Percentiles rank a stretch among this genome's conserved stretches.
Conservation (phyloP, 2,113 vertebrate genomes). For the Colius striatus region DNA sequence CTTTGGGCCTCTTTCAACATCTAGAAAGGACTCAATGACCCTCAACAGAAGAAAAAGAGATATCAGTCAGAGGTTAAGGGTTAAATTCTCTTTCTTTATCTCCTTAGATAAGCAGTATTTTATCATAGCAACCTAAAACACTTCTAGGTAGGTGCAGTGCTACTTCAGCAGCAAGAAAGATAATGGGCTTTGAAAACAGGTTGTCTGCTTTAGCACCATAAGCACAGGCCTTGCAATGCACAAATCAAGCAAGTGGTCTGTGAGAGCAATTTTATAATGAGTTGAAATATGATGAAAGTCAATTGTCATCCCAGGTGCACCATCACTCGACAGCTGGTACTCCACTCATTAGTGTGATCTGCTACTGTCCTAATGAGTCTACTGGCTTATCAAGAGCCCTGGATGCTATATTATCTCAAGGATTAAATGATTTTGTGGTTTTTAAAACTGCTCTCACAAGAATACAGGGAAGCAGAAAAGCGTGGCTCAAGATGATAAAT, state of each 20-base stretch:
- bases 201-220: background rate
- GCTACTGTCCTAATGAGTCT: background rate
- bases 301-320: background rate
- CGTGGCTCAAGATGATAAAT: background rate
- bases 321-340: background rate
- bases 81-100: background rate
- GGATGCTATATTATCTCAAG: background rate
- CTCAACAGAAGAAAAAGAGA: background rate
- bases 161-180: background rate
- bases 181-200: background rate
- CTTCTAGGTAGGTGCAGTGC: background rate
- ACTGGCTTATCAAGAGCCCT: background rate
- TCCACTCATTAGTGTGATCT: background rate
- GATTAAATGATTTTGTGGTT: background rate
- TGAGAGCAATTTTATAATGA: background rate
- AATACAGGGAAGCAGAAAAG: background rate
- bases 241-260: background rate
- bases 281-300: background rate
- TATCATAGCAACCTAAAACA: background rate
- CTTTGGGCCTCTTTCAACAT: background rate
- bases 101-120: background rate
- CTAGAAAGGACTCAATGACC: background rate
- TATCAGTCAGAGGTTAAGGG: background rate
- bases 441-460: background rate
- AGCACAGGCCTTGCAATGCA: background rate